Evolutionary conservation across 2,113 vertebrate genomes (phyloP), one percentile per base, ranked within the genome.

Genomic region (Phalacrocorax brasilianus): DNA sequence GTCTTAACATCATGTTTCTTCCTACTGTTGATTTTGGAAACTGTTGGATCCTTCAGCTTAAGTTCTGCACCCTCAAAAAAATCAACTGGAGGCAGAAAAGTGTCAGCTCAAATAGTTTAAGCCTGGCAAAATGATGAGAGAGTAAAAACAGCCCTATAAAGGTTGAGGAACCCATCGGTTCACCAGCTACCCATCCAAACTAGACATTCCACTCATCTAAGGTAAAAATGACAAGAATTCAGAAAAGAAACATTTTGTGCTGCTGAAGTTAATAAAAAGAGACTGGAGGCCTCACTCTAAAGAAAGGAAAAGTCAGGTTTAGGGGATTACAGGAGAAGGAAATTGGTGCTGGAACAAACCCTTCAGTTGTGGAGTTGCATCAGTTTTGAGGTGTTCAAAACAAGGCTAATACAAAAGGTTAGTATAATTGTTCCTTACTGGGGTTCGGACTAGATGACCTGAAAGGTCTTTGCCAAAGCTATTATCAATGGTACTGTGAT

Each of bases 401-500:
- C 66, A 86, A 89, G 88, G 18, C 40, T 77, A 68, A 83, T 65
- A 77, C 44, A 78, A 95, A 93, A 95, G 91, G 83, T 94, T 87
- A 88, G 27, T 38, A 16, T 52, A 92, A 85, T 45, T 74, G 40
- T 24, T 95, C 72, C 59, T 92, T 74, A 44, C 62, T 50, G 70
- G n/a, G 35, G n/a, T 90, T 89, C 89, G 83, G 89, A 96, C 89
- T 75, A 77, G 85, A 21, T 76, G 91, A 95, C 96, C 89, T 92
- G 82, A 75, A 86, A 89, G 86, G 94, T 92, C 89, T 91, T 94
- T 91, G 85, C 80, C 88, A 91, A 91, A 91, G 91, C 73, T 93
- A 66, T 96, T 94, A 97, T 96, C 85, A 91, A 3, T 83, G 85
- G 77, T 89, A 70, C 85, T 92, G 61, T 88, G 92, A 97, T 95